Evolutionary conservation across 2,113 vertebrate species (phyloP).

Genomic region (Vulpes ferrilata): DNA sequence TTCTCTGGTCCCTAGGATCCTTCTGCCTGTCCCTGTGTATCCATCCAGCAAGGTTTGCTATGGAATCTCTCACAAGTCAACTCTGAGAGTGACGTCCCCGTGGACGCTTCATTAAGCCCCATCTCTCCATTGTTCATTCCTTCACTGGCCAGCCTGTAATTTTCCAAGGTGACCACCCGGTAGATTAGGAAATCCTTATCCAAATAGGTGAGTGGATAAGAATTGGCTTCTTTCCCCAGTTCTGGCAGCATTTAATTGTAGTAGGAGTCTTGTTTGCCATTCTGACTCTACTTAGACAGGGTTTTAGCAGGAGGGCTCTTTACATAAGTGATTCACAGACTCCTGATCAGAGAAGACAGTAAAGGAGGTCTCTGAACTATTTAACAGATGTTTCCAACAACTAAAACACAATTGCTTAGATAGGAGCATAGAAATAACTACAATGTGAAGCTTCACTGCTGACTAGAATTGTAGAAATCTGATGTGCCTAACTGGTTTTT

Average conservation of each 20-base stretch:
- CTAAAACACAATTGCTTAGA: background rate
- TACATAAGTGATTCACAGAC: background rate
- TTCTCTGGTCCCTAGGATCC: no score
- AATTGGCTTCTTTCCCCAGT: background rate
- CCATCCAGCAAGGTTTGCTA: background rate
- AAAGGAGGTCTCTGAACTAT: background rate
- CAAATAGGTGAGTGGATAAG: background rate
- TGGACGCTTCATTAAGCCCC: background rate
- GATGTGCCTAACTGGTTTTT: background rate
- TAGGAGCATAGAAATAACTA: background rate
- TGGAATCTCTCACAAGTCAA: background rate
- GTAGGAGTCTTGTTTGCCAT: background rate
- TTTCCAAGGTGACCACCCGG: background rate
- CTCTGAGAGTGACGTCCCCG: background rate
- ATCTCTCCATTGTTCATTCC: background rate
- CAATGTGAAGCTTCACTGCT: background rate
- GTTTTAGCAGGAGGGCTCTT: background rate
- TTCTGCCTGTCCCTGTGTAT: background rate
- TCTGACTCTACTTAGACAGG: background rate
- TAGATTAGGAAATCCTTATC: background rate
- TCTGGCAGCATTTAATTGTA: background rate
- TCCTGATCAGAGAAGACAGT: background rate
- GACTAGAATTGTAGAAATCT: background rate
- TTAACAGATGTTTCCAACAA: background rate
- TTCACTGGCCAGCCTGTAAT: background rate